phyloP scores from a whole-genome alignment of 1,140 invertebrate species.

The Macrosteles quadrilineatus region DNA sequence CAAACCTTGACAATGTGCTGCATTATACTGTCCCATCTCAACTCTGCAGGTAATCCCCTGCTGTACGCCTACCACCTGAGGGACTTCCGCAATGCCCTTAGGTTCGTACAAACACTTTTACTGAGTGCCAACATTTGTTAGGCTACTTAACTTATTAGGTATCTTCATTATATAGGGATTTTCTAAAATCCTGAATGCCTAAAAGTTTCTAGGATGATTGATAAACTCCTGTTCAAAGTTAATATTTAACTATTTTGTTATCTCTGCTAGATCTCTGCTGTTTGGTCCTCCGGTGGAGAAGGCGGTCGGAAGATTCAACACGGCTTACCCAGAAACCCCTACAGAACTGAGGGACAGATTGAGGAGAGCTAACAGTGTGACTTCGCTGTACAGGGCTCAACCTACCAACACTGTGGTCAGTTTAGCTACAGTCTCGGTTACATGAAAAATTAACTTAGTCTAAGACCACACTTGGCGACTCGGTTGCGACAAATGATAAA shows the following conservation, averaged over 20 bases:
- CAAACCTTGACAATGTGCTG: slow-evolving; percentile 72
- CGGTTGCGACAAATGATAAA: no score
- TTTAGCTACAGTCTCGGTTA: background rate
- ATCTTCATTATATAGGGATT: no score
- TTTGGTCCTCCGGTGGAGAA: slow-evolving; percentile 8
- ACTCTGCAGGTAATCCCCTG: slow-evolving; percentile 85
- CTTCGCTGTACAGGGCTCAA: background rate
- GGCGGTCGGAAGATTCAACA: background rate
- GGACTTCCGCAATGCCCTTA: slow-evolving; percentile 75
- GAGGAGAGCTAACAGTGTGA: background rate
- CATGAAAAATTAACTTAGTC: background rate
- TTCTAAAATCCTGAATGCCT: no score
- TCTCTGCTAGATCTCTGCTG: background rate
- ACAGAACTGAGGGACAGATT: background rate
- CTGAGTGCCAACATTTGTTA: no score
- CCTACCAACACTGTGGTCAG: background rate
- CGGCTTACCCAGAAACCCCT: background rate
- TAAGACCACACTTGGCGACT: background rate
- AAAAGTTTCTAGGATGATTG: no score
- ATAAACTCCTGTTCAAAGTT: no score
- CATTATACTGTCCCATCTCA: slow-evolving; percentile 86
- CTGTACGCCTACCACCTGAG: slow-evolving; percentile 88
- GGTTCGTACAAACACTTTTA: no score
- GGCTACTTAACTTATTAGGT: no score
- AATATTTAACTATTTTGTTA: no score